phyloP scores from a whole-genome alignment of 2,888 invertebrate genomes.

The Lasius platythorax region DNA sequence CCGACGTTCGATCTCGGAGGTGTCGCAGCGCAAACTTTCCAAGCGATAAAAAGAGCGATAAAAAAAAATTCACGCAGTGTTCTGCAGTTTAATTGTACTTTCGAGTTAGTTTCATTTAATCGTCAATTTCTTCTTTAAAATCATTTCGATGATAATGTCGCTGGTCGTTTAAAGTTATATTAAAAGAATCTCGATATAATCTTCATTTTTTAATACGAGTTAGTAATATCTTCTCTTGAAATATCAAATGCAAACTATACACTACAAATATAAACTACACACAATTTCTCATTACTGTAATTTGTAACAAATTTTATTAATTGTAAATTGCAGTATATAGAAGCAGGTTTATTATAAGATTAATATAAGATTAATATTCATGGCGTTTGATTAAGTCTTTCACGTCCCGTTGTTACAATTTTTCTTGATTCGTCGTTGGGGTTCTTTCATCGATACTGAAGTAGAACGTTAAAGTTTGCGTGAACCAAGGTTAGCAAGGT shows the following conservation, averaged over 20 bases:
- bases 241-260: not conserved
- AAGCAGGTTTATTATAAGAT: not conserved
- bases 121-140: not conserved
- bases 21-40: not conserved
- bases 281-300: not conserved
- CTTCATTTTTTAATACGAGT: not conserved
- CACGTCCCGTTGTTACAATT: not conserved
- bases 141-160: not conserved
- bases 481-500: not conserved
- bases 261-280: not conserved
- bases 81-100: conserved; percentile 23
- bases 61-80: not conserved
- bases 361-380: not conserved
- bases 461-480: not conserved
- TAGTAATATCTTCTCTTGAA: not conserved
- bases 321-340: not conserved
- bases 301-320: not conserved
- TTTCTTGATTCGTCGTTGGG: not conserved
- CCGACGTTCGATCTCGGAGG: not conserved
- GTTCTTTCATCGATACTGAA: not conserved
- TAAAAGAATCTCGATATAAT: not conserved
- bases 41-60: not conserved
- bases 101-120: conserved; percentile 4
- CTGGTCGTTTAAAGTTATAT: not conserved
- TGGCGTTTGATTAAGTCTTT: not conserved